Evolutionary conservation across 2,797 vertebrate species (phyloP).

Genomic region (Calcarius lapponicus): DNA sequence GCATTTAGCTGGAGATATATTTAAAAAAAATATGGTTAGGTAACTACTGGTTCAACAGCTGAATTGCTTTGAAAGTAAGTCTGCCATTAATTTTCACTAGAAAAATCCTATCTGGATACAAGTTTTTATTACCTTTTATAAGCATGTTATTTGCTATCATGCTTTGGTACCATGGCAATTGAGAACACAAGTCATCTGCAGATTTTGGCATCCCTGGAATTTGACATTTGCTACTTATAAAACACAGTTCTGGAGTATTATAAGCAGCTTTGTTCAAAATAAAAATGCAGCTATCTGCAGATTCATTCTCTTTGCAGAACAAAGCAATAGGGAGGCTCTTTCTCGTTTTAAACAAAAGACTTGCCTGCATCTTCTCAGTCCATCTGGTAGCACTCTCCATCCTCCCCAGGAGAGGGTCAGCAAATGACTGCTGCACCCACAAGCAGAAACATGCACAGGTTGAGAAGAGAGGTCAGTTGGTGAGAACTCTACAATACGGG

Average conservation of each 20-base stretch:
- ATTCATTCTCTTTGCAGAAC: not conserved
- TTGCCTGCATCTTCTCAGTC: not conserved
- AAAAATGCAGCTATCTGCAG: not conserved
- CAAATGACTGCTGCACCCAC: not conserved
- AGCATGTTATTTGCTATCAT: not conserved
- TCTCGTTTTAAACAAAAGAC: not conserved
- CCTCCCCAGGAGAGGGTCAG: not conserved
- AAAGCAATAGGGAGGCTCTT: not conserved
- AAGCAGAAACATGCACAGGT: not conserved
- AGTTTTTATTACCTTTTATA: not conserved
- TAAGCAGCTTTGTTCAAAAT: constrained; percentile 15
- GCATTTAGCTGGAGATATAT: not conserved
- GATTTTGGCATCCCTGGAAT: constrained; percentile 31
- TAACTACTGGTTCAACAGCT: not conserved
- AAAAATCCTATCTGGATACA: not conserved
- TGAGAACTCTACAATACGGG: not conserved
- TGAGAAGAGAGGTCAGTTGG: not conserved
- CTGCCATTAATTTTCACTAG: not conserved
- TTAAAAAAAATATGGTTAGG: not conserved
- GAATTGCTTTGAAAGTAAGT: not conserved
- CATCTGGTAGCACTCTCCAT: not conserved
- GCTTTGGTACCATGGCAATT: not conserved
- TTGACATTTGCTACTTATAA: constrained; percentile 47
- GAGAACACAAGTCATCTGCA: constrained; percentile 20
- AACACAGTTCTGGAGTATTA: not conserved